Evolutionary conservation across 2,888 invertebrate genomes (phyloP).

Genomic region (Drosophila macrospina): DNA sequence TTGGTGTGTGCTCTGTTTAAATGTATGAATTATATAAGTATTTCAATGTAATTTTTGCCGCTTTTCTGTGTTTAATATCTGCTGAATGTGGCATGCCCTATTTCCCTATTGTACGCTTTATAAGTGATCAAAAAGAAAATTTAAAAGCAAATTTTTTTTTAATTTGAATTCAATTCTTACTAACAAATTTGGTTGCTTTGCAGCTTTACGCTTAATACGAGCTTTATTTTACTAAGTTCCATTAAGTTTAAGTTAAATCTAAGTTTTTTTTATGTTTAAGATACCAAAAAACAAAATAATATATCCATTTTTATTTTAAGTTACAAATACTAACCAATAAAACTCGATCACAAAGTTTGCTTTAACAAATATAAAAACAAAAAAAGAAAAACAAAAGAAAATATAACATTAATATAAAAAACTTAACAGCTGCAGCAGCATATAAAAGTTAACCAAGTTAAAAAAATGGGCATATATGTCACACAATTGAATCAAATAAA

Average conservation of each 20-base stretch:
- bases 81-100: conserved; percentile 65
- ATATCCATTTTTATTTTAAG: conserved; percentile 50
- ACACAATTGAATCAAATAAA: conserved; percentile 12
- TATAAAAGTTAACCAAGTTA: conserved; percentile 40
- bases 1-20: conserved; percentile 24
- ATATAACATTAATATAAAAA: conserved; percentile 11
- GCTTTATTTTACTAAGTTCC: conserved; percentile 62
- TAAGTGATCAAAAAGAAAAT: conserved; percentile 22
- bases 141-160: conserved; percentile 41
- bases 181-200: conserved; percentile 71
- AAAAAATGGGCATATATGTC: conserved; percentile 39
- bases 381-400: conserved; percentile 18
- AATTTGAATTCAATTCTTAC: conserved; percentile 59
- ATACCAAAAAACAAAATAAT: conserved; percentile 28
- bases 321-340: conserved; percentile 73
- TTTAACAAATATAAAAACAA: conserved; percentile 45
- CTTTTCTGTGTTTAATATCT: conserved; percentile 56
- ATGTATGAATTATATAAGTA: conserved; percentile 1
- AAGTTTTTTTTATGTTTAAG: conserved; percentile 51
- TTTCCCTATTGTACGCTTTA: conserved; percentile 65
- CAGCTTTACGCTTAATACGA: conserved; percentile 73
- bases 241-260: conserved; percentile 56
- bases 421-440: conserved; percentile 59
- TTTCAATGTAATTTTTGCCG: conserved; percentile 37
- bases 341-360: conserved; percentile 73